phyloP scores from a whole-genome alignment of 2,888 invertebrate species.

The Gymnocheta viridis region DNA sequence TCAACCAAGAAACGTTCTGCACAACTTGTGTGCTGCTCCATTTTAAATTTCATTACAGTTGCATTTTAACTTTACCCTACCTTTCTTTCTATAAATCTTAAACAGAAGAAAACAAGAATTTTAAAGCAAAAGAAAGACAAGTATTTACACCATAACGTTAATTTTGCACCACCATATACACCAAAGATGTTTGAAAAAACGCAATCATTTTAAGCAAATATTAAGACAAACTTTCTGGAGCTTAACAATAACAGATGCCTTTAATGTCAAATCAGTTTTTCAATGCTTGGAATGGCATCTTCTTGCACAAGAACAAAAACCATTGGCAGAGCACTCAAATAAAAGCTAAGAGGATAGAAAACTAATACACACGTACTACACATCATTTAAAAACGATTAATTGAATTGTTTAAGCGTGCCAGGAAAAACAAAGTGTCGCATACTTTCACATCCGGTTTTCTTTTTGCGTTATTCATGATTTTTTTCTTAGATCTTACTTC shows the following conservation, averaged over 20 bases:
- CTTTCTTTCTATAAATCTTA: too few relatives aligned
- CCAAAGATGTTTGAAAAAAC: neutral
- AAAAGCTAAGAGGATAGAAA: neutral
- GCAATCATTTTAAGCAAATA: neutral
- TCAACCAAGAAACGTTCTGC: too few relatives aligned
- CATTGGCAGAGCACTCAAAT: neutral
- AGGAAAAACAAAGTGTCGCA: slow-evolving; percentile 63
- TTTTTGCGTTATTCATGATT: neutral
- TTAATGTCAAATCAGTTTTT: slow-evolving; percentile 21
- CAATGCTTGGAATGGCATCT: neutral
- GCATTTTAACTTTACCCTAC: too few relatives aligned
- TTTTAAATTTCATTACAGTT: too few relatives aligned
- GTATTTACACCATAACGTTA: too few relatives aligned
- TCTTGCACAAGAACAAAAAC: neutral
- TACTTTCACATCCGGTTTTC: slow-evolving; percentile 9
- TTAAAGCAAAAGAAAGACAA: too few relatives aligned
- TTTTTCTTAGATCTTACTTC: neutral
- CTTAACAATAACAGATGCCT: slow-evolving; percentile 11
- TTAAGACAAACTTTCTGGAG: neutral
- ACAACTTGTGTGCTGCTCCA: too few relatives aligned
- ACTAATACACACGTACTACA: slow-evolving; percentile 46
- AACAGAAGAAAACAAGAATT: too few relatives aligned
- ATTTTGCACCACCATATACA: neutral
- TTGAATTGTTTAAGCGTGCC: slow-evolving; percentile 68
- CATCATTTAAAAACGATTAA: slow-evolving; percentile 67